phyloP scores from a whole-genome alignment of 1,140 invertebrate genomes.

The Drosophila seguyi region DNA sequence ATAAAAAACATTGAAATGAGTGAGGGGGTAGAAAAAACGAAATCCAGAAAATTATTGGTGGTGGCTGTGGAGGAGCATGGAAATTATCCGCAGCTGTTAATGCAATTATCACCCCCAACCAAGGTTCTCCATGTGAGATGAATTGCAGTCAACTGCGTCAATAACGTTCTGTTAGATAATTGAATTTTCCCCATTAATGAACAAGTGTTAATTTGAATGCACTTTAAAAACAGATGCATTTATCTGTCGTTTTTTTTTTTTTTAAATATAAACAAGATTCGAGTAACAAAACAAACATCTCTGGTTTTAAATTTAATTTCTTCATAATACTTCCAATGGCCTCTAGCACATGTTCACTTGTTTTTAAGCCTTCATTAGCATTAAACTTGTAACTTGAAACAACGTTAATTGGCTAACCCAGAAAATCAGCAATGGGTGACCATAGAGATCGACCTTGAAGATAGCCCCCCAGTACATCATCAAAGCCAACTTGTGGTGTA shows the following conservation, averaged over 20 bases:
- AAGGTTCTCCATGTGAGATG: constrained; percentile 3
- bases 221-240: not conserved
- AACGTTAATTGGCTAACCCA: constrained; percentile 21
- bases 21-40: constrained; percentile 64
- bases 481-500: constrained; percentile 12
- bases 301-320: not conserved
- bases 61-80: constrained; percentile 53
- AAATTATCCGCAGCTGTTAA: constrained; percentile 37
- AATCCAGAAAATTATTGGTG: constrained; percentile 44
- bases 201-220: constrained; percentile 6
- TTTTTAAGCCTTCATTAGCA: not conserved
- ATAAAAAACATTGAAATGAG: constrained; percentile 31
- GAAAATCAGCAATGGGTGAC: constrained; percentile 42
- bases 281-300: too few species aligned
- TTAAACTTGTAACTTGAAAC: constrained; percentile 28
- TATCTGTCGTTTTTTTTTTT: not conserved
- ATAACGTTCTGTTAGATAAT: constrained; percentile 24
- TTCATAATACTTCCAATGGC: not conserved
- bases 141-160: constrained; percentile 40
- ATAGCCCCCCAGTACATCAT: constrained; percentile 3
- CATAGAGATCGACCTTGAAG: constrained; percentile 44
- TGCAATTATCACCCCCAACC: constrained; percentile 26
- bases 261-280: too few species aligned
- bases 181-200: constrained; percentile 20
- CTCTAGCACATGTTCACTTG: not conserved